These are phyloP conservation scores for Heliconius nattereri DNA, from an alignment of 1,140 invertebrate species.

Conservation along the genomic window DNA sequence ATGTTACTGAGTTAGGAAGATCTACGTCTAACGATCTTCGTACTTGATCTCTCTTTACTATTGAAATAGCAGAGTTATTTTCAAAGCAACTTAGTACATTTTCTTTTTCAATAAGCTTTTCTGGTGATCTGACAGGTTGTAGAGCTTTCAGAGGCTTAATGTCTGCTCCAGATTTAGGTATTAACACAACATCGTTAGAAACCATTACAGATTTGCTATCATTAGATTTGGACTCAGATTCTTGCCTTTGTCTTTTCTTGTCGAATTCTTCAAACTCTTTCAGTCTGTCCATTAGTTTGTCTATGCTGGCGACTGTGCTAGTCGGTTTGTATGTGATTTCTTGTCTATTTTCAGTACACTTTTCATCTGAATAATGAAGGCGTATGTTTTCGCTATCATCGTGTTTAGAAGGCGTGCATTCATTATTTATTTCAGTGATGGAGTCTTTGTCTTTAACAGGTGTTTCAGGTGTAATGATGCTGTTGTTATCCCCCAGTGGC, in stretches of 20 bases:
- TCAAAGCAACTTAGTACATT: constrained; percentile 79
- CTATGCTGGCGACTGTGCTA: constrained; percentile 67
- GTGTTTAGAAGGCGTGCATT: constrained; percentile 71
- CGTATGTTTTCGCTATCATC: constrained; percentile 76
- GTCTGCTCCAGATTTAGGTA: constrained; percentile 75
- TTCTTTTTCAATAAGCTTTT: constrained; percentile 75
- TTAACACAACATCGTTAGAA: constrained; percentile 76
- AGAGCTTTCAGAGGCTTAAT: constrained; percentile 76
- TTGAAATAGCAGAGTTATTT: constrained; percentile 79
- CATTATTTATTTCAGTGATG: constrained; percentile 62
- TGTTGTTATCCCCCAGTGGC: constrained; percentile 66
- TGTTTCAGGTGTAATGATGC: constrained; percentile 64
- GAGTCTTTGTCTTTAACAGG: constrained; percentile 76
- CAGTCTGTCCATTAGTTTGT: constrained; percentile 78
- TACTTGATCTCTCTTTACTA: constrained; percentile 77
- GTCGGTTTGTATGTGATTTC: constrained; percentile 69
- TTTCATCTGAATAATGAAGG: constrained; percentile 68
- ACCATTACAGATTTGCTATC: constrained; percentile 75
- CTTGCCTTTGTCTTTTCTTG: constrained; percentile 76
- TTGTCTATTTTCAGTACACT: constrained; percentile 63
- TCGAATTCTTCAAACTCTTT: constrained; percentile 80
- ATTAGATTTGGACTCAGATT: constrained; percentile 66
- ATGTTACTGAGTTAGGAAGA: constrained; percentile 74
- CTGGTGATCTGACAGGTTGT: constrained; percentile 70
- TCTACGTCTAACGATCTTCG: constrained; percentile 76